Percentiles rank a stretch among this genome's conserved stretches.
Evolutionary conservation across 1,140 invertebrate genomes (phyloP).

Genomic region (Gryon sp.): DNA sequence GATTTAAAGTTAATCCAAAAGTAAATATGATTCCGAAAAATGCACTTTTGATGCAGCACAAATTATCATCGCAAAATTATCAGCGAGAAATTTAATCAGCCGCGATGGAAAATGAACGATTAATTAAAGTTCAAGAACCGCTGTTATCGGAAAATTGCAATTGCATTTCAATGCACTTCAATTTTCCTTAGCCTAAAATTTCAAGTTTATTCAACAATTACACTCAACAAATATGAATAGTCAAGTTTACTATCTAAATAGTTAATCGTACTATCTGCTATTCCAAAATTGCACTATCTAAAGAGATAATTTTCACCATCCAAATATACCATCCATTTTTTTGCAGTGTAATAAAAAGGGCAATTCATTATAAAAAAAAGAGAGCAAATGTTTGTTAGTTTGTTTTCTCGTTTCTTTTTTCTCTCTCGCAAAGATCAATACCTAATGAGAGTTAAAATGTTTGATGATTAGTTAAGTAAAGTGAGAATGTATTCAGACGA

Average conservation of each 20-base stretch:
- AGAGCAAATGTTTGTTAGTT: no score
- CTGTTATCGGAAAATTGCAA: slow-evolving; percentile 62
- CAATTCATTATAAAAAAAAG: no score
- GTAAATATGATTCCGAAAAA: no score
- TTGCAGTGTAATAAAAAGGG: background rate
- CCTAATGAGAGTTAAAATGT: no score
- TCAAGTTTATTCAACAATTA: background rate
- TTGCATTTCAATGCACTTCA: background rate
- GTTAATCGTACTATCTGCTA: no score
- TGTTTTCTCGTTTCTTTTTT: no score
- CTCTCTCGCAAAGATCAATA: no score
- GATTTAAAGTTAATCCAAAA: no score
- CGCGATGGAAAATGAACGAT: slow-evolving; percentile 38
- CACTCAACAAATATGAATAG: background rate
- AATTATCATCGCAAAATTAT: slow-evolving; percentile 37
- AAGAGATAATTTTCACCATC: no score
- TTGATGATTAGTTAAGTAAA: slow-evolving; percentile 23
- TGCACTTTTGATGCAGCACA: slow-evolving; percentile 57
- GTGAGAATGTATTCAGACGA: slow-evolving; percentile 8
- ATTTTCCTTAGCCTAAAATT: background rate
- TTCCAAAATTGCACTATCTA: no score
- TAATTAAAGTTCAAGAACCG: slow-evolving; percentile 63
- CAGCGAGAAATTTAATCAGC: slow-evolving; percentile 8
- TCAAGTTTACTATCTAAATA: no score
- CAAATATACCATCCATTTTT: no score